A percentile compares a stretch with the other conserved stretches of the same genome.
These are phyloP conservation scores for Monochamus alternatus DNA, from an alignment of 2,888 invertebrate genomes.

Conservation along the genomic window DNA sequence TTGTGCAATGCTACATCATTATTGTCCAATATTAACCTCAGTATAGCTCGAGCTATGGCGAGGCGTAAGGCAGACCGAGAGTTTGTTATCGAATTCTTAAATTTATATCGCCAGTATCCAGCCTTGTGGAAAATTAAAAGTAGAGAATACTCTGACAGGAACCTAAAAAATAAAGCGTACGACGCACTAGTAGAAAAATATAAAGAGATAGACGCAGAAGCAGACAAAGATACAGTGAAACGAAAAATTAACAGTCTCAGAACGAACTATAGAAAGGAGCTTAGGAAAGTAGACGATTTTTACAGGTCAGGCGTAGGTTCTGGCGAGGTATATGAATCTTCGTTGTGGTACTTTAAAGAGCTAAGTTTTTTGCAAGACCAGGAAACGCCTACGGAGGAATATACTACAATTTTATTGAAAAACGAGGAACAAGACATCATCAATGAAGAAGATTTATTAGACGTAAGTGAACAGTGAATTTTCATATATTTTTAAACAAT, in stretches of 20 bases:
- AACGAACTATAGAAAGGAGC: conserved; percentile 52
- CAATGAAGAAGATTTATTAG: no score
- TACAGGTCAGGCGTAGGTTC: conserved; percentile 35
- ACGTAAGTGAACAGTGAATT: no score
- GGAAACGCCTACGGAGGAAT: conserved; percentile 5
- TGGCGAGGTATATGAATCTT: conserved; percentile 30
- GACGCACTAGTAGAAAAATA: conserved; percentile 39
- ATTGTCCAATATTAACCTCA: no score
- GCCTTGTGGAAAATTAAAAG: conserved; percentile 53
- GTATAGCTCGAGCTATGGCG: no score
- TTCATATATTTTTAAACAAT: no score
- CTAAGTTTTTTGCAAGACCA: conserved; percentile 32
- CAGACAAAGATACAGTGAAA: conserved; percentile 45
- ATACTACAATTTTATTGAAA: no score
- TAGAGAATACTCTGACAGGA: conserved; percentile 54
- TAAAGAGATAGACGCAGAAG: conserved; percentile 38
- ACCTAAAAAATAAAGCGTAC: conserved; percentile 50
- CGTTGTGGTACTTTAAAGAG: conserved; percentile 30
- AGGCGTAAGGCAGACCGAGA: no score
- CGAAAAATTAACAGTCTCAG: conserved; percentile 56
- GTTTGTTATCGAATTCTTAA: no score
- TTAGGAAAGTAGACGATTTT: conserved; percentile 39
- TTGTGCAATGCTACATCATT: no score
- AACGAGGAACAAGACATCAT: no score
- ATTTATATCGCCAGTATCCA: no score